A percentile compares a stretch with the other conserved stretches of the same genome.
Evolutionary conservation across 2,888 invertebrate species (phyloP).

Genomic region (Nomada hirtipes): DNA sequence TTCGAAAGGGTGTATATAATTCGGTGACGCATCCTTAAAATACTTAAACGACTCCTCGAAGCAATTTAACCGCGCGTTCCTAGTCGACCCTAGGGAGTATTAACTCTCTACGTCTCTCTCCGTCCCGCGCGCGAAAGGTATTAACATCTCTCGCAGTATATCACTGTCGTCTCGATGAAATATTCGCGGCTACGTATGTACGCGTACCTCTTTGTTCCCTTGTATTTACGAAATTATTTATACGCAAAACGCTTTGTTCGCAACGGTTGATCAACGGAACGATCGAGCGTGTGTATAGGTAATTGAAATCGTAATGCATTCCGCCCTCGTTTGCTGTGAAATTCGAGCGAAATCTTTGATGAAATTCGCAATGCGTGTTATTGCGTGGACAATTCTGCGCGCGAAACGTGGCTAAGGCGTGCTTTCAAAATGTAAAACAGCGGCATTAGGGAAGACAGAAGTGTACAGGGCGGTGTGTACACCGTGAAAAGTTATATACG

Average conservation of each 20-base stretch:
- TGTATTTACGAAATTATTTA: too few species aligned
- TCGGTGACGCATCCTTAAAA: conserved; percentile 48
- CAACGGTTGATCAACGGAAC: not conserved
- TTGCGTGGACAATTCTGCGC: not conserved
- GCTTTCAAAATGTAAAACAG: conserved; percentile 14
- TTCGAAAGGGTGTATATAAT: conserved; percentile 53
- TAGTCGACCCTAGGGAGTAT: not conserved
- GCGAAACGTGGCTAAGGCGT: not conserved
- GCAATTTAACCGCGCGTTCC: not conserved
- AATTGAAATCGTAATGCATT: too few species aligned
- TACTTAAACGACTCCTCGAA: conserved; percentile 7
- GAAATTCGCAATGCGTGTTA: not conserved
- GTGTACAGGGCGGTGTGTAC: not conserved
- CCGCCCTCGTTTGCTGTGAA: too few species aligned
- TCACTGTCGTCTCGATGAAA: conserved; percentile 1
- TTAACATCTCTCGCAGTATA: conserved; percentile 4
- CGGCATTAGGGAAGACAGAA: not conserved
- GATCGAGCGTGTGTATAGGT: too few species aligned
- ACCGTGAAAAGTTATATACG: not conserved
- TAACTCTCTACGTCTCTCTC: not conserved
- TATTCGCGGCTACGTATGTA: not conserved
- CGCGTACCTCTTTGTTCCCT: too few species aligned
- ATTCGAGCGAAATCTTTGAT: not conserved
- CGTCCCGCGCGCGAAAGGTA: not conserved
- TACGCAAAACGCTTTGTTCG: not conserved